phyloP scores from a whole-genome alignment of 2,113 vertebrate genomes.

The Heterochromis multidens region DNA sequence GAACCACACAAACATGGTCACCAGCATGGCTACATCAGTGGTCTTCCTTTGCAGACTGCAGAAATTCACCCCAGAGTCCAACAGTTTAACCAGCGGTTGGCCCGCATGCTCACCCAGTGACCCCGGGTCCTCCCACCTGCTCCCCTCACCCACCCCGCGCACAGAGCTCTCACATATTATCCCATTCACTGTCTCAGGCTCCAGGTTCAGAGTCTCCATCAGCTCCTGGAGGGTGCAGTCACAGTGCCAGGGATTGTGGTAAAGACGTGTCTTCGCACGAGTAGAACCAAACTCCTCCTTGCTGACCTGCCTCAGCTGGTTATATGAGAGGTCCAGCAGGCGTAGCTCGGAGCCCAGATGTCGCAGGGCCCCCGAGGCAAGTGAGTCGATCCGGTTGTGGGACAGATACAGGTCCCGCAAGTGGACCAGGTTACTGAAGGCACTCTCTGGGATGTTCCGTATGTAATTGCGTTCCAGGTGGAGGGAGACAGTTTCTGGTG shows the following conservation, averaged over 20 bases:
- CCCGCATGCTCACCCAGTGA: conserved; percentile 66
- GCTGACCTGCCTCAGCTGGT: conserved; percentile 71
- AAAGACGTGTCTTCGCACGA: conserved; percentile 74
- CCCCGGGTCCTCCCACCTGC: conserved; percentile 74
- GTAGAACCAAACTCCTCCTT: conserved; percentile 70
- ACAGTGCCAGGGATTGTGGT: conserved; percentile 81
- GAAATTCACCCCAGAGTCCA: conserved; percentile 77
- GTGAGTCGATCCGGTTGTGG: conserved; percentile 77
- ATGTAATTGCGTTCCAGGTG: conserved; percentile 80
- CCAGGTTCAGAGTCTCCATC: conserved; percentile 75
- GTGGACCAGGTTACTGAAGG: conserved; percentile 71
- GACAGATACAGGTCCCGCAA: conserved; percentile 78
- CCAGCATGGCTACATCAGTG: conserved; percentile 77
- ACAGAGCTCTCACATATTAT: conserved; percentile 77
- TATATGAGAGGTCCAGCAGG: conserved; percentile 78
- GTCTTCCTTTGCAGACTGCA: conserved; percentile 68
- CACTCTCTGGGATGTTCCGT: conserved; percentile 67
- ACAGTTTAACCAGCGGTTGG: conserved; percentile 70
- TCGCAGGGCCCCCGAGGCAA: conserved; percentile 70
- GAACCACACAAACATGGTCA: conserved; percentile 81
- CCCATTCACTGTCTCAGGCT: conserved; percentile 71
- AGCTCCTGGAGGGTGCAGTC: conserved; percentile 79
- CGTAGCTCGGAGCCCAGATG: conserved; percentile 71
- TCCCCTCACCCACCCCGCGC: conserved; percentile 66
- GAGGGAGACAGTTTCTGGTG: conserved; percentile 69